A percentile compares a stretch with the other conserved stretches of the same genome.
Conservation (phyloP, 2,113 vertebrate genomes). For the Seriola rivoliana region DNA sequence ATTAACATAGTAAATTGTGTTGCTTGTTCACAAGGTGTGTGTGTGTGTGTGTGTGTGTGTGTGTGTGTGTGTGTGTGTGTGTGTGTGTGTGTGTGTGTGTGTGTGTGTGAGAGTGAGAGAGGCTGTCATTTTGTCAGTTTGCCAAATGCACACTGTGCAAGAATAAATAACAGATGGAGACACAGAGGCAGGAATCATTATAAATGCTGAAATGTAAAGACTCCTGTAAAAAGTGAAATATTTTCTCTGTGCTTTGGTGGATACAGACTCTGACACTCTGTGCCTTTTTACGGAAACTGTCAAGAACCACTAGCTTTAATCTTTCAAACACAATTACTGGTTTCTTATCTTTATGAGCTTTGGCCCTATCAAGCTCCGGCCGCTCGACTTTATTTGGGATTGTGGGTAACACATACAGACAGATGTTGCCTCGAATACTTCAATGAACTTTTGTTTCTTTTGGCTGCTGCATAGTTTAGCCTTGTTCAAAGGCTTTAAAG, state of each 20-base stretch:
- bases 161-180: conserved; percentile 22
- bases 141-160: conserved; percentile 21
- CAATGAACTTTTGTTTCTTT: background rate
- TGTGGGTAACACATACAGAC: conserved; percentile 29
- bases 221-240: background rate
- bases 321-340: conserved; percentile 13
- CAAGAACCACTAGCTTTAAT: conserved; percentile 11
- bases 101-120: background rate
- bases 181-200: background rate
- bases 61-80: conserved; percentile 9
- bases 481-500: conserved; percentile 18
- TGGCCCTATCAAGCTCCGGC: background rate
- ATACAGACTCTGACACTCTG: background rate
- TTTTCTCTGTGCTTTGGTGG: conserved; percentile 4
- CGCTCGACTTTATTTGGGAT: conserved; percentile 6
- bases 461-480: background rate
- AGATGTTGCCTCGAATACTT: conserved; percentile 39
- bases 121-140: conserved; percentile 42
- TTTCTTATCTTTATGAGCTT: conserved; percentile 12
- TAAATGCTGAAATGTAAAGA: conserved; percentile 13
- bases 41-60: background rate
- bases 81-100: conserved; percentile 9
- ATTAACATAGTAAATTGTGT: conserved; percentile 68
- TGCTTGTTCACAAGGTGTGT: conserved; percentile 35
- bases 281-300: conserved; percentile 13